These are phyloP conservation scores for Mycteria americana DNA, from an alignment of 2,797 vertebrate genomes.

Conservation along the genomic window DNA sequence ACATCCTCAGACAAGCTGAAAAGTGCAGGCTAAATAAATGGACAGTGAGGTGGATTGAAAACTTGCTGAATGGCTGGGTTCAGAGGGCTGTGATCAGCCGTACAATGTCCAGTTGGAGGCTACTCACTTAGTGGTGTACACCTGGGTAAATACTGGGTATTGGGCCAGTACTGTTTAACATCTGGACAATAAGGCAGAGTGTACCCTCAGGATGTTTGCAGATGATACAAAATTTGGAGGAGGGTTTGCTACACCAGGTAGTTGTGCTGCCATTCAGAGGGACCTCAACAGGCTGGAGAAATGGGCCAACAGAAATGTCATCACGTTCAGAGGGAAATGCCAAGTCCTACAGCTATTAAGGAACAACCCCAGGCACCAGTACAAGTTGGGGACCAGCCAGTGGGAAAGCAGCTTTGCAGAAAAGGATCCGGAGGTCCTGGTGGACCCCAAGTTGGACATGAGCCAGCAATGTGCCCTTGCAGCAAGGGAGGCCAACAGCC, in stretches of 20 bases:
- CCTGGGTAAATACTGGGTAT: background rate
- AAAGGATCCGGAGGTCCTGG: background rate
- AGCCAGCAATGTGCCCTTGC: background rate
- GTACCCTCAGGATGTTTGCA: rapidly evolving
- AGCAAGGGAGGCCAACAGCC: background rate
- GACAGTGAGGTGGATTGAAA: background rate
- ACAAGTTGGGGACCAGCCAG: background rate
- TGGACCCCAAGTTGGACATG: background rate
- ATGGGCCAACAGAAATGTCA: background rate
- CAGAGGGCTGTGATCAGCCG: background rate
- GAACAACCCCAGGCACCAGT: background rate
- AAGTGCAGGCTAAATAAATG: background rate
- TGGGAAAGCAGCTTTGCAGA: background rate
- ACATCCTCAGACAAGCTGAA: background rate
- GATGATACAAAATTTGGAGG: background rate
- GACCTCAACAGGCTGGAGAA: background rate
- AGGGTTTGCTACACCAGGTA: background rate
- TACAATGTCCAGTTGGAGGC: background rate
- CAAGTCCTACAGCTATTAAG: background rate
- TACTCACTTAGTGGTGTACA: background rate
- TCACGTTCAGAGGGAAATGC: background rate
- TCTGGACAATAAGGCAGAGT: background rate
- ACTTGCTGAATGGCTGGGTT: rapidly evolving
- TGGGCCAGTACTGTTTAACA: background rate
- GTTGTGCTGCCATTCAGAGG: background rate